Percentiles rank a stretch among this genome's conserved stretches.
Evolutionary conservation across 2,113 vertebrate genomes (phyloP).

Genomic region (Opisthocomus hoazin): DNA sequence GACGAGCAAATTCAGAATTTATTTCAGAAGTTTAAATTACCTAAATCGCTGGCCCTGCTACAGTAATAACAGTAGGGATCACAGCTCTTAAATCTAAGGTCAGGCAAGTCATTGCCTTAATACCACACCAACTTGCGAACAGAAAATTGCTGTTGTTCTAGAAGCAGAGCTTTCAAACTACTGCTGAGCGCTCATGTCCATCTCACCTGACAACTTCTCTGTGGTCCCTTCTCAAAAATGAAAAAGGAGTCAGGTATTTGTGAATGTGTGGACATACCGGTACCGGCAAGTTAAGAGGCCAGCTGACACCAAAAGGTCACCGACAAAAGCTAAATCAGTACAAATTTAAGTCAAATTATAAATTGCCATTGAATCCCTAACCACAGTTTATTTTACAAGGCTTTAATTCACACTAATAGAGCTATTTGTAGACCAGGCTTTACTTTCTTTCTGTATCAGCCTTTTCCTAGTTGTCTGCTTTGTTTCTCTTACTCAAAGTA

Average conservation of each 20-base stretch:
- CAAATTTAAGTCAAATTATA: not conserved
- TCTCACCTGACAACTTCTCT: not conserved
- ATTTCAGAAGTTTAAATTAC: not conserved
- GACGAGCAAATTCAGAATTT: not conserved
- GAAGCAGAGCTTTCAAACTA: not conserved
- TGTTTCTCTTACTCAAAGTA: not conserved
- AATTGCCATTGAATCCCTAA: not conserved
- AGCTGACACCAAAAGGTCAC: not conserved
- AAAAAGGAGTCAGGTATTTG: not conserved
- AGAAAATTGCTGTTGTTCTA: not conserved
- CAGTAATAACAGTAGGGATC: not conserved
- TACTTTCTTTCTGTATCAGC: not conserved
- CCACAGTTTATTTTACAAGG: not conserved
- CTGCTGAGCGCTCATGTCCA: not conserved
- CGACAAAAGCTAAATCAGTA: not conserved
- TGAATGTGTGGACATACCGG: rapidly evolving
- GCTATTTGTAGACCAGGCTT: not conserved
- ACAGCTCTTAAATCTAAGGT: not conserved
- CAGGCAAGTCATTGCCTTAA: not conserved
- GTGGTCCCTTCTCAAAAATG: not conserved
- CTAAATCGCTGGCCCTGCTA: not conserved
- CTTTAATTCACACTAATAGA: not conserved
- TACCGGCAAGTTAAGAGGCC: not conserved
- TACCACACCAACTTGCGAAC: not conserved
- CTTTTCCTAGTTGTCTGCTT: not conserved